Percentiles rank a stretch among this genome's conserved stretches.
These are phyloP conservation scores for Pyrrhosoma nymphula DNA, from an alignment of 2,888 invertebrate species.

Conservation along the genomic window DNA sequence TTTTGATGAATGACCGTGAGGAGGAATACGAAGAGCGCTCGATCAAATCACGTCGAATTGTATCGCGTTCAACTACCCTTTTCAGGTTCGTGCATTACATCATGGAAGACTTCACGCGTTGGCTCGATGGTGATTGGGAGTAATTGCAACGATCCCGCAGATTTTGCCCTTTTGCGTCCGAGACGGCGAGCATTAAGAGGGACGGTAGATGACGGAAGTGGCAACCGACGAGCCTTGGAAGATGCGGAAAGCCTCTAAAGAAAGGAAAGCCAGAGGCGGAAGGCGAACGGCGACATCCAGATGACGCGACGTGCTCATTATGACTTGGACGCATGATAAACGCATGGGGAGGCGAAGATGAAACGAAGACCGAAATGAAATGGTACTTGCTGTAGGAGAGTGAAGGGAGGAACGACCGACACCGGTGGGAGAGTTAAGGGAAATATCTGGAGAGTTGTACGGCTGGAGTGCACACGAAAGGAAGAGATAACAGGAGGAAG, in stretches of 20 bases:
- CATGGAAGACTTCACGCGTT: neutral
- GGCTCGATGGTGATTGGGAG: conserved; percentile 1
- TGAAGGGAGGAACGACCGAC: neutral
- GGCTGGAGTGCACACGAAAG: no score
- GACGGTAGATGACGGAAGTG: neutral
- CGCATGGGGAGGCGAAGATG: neutral
- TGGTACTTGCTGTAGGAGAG: neutral
- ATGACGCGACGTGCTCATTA: neutral
- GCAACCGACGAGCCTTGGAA: neutral
- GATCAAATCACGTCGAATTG: no score
- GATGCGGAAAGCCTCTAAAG: neutral
- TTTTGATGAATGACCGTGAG: no score
- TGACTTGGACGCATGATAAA: neutral
- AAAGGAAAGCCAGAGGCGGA: neutral
- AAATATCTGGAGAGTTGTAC: no score
- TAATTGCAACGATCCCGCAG: neutral
- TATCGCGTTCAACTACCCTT: no score
- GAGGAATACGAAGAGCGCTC: no score
- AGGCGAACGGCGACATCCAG: neutral
- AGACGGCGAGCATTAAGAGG: neutral
- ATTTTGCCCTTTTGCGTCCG: neutral
- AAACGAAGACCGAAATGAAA: neutral
- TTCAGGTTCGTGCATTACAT: no score
- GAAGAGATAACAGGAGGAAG: no score
- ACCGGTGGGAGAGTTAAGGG: neutral